Base-by-base conservation (phyloP, 2,888 invertebrate species). In the Pseudeuparius sepicola region DNA sequence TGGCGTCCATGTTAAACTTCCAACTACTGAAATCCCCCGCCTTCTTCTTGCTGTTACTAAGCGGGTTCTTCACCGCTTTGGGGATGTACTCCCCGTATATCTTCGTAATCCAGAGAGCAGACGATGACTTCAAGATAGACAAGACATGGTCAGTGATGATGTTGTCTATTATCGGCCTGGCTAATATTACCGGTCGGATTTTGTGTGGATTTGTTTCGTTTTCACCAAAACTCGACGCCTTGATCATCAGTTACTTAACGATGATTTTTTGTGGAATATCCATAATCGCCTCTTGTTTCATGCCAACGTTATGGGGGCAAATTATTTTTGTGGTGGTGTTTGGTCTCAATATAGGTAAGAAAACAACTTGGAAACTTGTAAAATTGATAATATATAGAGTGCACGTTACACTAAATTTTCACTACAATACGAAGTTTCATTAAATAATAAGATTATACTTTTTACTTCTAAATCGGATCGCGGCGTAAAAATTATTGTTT, bases 81-180 rank as follows among this genome's bases (percentile, higher is more conserved):
- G 85, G 85, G 43, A 75, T 83, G 52, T 83, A 80, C 54, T 75
- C 82, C n/a, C 85, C 86, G 1, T 87, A 78, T 56, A 68, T 80
- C 44, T 86, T 75, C 52, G 63, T 81, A 3, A 51, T 52, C 60
- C 66, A 64, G 44, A 61, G 75, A 41, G 74, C 76, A 1, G 51
- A 54, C 5, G 48, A 52, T 4, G 51, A 61, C 23, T 64, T 6
- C n/a, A 20, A 20, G 20, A 7, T n/a, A 6, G n/a, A 7, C 7
- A 7, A 20, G 20, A 20, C n/a, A n/a, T n/a, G n/a, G n/a, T n/a
- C n/a, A n/a, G n/a, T n/a, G n/a, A n/a, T n/a, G n/a, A n/a, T n/a
- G 14, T 60, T 84, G 23, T 73, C 80, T 1, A 62, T 75, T 4
- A 74, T 87, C 43, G 87, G 88, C 3, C 66, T 81, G 11, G 70